These are phyloP conservation scores for Crenichthys baileyi DNA, from an alignment of 2,797 vertebrate genomes.

Conservation along the genomic window DNA sequence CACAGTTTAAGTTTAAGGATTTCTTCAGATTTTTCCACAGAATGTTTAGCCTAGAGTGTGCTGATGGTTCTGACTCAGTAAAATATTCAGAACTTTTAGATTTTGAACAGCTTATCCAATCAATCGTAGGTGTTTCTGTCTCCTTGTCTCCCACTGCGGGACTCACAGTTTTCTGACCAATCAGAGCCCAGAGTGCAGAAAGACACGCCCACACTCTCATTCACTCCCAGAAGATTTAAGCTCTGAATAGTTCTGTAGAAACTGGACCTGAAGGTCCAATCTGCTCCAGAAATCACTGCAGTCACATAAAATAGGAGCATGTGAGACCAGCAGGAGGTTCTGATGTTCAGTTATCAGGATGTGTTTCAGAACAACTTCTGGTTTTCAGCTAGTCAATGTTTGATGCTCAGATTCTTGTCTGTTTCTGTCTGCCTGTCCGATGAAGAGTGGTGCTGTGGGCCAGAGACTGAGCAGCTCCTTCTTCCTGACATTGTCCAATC, in stretches of 20 bases:
- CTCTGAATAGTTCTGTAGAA: neutral
- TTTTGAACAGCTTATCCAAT: neutral
- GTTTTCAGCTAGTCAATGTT: neutral
- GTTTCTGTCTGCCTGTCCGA: too few species aligned
- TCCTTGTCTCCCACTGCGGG: neutral
- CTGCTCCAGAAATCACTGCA: neutral
- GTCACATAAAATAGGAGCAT: too few species aligned
- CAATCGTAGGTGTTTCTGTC: neutral
- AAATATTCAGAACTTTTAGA: neutral
- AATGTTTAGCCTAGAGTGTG: neutral
- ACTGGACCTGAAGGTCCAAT: neutral
- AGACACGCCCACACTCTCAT: neutral
- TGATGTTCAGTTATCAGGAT: too few species aligned
- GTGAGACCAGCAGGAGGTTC: too few species aligned
- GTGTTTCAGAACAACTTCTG: neutral
- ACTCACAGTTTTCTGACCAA: neutral
- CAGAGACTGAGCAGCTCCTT: too few species aligned
- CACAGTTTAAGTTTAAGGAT: neutral
- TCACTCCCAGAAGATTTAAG: neutral
- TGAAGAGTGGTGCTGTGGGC: too few species aligned
- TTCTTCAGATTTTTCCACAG: neutral
- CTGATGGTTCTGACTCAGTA: neutral
- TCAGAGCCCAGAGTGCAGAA: neutral
- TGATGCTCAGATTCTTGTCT: neutral
- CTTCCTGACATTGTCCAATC: too few species aligned